phyloP scores from a whole-genome alignment of 2,888 invertebrate genomes.

The Aelia acuminata region DNA sequence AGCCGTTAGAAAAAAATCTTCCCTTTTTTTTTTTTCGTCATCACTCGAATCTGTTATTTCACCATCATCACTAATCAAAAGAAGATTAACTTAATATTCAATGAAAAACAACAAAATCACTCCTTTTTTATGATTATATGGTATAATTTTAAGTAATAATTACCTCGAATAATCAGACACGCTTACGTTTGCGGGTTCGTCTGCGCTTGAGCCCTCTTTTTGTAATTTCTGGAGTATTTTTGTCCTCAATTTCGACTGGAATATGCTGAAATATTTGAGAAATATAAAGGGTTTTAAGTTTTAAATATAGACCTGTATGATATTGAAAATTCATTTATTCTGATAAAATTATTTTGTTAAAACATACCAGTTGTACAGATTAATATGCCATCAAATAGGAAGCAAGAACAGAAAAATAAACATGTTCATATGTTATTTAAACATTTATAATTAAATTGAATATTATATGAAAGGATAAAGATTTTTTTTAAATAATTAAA shows the following conservation, averaged over 20 bases:
- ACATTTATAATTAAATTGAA: conserved; percentile 2
- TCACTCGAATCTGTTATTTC: conserved; percentile 81
- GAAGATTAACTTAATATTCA: background rate
- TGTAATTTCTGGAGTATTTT: conserved; percentile 85
- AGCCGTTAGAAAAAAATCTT: conserved; percentile 71
- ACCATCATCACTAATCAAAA: conserved; percentile 79
- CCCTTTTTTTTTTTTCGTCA: conserved; percentile 71
- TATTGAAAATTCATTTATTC: conserved; percentile 4
- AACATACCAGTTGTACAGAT: conserved; percentile 37
- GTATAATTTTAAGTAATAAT: conserved; percentile 44
- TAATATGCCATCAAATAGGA: background rate
- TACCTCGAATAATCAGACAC: conserved; percentile 92
- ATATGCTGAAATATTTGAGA: conserved; percentile 56
- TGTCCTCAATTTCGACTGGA: conserved; percentile 80
- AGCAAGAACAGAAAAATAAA: conserved; percentile 25
- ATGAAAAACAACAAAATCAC: background rate
- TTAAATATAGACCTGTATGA: background rate
- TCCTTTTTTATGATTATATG: background rate
- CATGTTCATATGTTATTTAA: conserved; percentile 20
- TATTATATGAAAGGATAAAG: background rate
- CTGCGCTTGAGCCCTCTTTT: conserved; percentile 89
- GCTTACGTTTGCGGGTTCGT: conserved; percentile 88
- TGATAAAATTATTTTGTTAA: background rate
- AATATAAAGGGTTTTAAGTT: background rate
- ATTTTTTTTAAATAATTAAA: background rate